Conservation (phyloP, 2,888 invertebrate genomes). For the Mechanitis mazaeus region DNA sequence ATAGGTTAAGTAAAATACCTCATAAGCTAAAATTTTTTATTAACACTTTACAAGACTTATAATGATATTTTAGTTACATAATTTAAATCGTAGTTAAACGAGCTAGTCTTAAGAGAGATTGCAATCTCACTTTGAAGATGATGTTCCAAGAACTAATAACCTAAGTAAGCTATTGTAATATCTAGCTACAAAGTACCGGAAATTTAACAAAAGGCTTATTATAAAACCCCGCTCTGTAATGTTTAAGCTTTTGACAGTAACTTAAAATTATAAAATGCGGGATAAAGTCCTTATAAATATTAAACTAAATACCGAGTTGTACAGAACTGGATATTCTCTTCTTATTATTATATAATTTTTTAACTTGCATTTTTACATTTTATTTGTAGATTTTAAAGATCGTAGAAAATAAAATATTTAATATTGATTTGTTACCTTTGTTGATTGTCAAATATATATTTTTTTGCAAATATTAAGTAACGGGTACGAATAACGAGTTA, state of each 20-base stretch:
- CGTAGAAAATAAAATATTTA: too few species aligned
- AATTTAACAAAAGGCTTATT: constrained; percentile 7
- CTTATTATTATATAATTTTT: too few species aligned
- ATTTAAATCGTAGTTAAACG: constrained; percentile 9
- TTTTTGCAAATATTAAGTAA: too few species aligned
- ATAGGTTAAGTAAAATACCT: too few species aligned
- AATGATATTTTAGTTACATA: background rate
- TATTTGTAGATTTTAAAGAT: too few species aligned
- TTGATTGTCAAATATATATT: too few species aligned
- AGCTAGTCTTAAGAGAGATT: constrained; percentile 8
- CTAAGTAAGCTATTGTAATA: constrained; percentile 12
- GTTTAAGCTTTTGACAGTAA: background rate
- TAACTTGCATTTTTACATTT: too few species aligned
- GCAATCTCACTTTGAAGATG: constrained; percentile 13
- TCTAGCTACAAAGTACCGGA: background rate
- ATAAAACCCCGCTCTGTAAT: background rate
- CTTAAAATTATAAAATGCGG: background rate
- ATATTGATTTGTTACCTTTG: too few species aligned
- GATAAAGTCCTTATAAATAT: background rate
- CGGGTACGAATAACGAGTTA: too few species aligned
- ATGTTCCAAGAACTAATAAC: constrained; percentile 16
- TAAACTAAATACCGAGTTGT: background rate
- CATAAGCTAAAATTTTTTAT: too few species aligned
- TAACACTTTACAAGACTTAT: background rate
- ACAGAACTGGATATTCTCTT: background rate